These are phyloP conservation scores for Microctenopoma stevenorrisi DNA, from an alignment of 2,797 vertebrate genomes.

Conservation along the genomic window DNA sequence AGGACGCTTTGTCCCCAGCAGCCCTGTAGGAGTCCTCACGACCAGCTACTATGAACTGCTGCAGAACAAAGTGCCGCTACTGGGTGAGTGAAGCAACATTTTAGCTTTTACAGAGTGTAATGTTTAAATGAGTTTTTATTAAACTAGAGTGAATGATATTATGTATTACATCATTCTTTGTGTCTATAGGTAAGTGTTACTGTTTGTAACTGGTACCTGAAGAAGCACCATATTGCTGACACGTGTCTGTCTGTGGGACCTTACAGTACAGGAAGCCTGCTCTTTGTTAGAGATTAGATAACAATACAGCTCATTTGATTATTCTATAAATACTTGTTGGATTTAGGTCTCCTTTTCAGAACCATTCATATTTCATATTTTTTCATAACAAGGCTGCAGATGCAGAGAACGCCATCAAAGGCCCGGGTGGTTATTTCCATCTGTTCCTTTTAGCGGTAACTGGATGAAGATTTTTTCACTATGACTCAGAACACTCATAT, in stretches of 20 bases:
- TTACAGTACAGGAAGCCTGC: not conserved
- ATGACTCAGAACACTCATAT: slow-evolving; percentile 70
- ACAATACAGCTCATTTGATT: no score
- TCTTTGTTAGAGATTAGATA: no score
- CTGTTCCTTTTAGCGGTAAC: slow-evolving; percentile 23
- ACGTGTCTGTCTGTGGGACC: not conserved
- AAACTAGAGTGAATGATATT: no score
- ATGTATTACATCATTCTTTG: no score
- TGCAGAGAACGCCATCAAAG: not conserved
- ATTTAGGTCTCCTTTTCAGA: not conserved
- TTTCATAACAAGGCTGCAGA: not conserved
- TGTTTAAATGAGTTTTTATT: no score
- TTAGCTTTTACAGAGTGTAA: no score
- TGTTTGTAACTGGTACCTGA: no score
- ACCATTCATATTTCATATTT: not conserved
- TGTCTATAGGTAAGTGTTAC: no score
- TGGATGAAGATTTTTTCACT: slow-evolving; percentile 58
- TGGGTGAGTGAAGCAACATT: slow-evolving; percentile 85
- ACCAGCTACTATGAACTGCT: slow-evolving; percentile 96
- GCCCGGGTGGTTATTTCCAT: slow-evolving; percentile 40
- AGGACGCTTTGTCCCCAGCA: slow-evolving; percentile 94
- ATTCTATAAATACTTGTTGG: no score
- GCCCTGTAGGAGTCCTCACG: slow-evolving; percentile 95
- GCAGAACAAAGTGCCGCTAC: slow-evolving; percentile 98
- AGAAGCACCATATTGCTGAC: no score